phyloP scores from a whole-genome alignment of 2,888 invertebrate genomes.

The Drosophila mulleri region DNA sequence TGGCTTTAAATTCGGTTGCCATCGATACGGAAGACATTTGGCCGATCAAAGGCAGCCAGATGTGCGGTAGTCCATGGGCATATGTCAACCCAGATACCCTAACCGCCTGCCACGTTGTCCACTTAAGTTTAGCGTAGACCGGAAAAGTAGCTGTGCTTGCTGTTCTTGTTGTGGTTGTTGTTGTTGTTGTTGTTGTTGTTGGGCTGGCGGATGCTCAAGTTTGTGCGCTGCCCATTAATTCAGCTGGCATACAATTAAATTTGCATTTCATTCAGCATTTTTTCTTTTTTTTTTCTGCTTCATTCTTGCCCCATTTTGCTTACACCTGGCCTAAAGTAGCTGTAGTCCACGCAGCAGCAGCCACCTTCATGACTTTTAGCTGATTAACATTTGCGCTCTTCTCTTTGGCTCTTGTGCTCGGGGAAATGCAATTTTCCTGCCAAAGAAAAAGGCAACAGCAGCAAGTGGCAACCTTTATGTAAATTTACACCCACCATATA shows the following conservation, averaged over 20 bases:
- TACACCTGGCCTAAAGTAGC: slow-evolving; percentile 32
- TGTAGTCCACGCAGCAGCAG: slow-evolving; percentile 16
- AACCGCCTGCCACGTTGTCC: slow-evolving; percentile 30
- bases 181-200: slow-evolving; percentile 16
- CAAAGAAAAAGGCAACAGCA: slow-evolving; percentile 47
- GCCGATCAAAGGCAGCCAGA: not conserved
- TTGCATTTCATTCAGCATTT: slow-evolving; percentile 75
- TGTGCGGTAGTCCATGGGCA: not conserved
- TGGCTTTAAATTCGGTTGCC: not conserved
- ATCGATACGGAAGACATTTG: not conserved
- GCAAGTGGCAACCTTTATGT: slow-evolving; percentile 68
- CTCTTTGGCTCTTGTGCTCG: slow-evolving; percentile 39
- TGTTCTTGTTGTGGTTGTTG: slow-evolving; percentile 14
- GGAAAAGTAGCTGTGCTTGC: slow-evolving; percentile 17
- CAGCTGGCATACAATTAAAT: slow-evolving; percentile 82
- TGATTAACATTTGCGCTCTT: slow-evolving; percentile 81
- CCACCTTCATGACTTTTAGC: slow-evolving; percentile 73
- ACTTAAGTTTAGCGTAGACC: slow-evolving; percentile 42
- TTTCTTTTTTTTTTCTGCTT: slow-evolving; percentile 6
- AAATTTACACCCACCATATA: slow-evolving; percentile 64
- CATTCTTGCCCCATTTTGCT: slow-evolving; percentile 12
- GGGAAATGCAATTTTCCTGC: slow-evolving; percentile 71
- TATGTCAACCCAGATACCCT: slow-evolving; percentile 9
- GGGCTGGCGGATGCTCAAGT: slow-evolving; percentile 21
- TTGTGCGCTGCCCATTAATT: slow-evolving; percentile 70